Evolutionary conservation across 2,888 invertebrate genomes (phyloP).

Genomic region (Odontomyia ornata): DNA sequence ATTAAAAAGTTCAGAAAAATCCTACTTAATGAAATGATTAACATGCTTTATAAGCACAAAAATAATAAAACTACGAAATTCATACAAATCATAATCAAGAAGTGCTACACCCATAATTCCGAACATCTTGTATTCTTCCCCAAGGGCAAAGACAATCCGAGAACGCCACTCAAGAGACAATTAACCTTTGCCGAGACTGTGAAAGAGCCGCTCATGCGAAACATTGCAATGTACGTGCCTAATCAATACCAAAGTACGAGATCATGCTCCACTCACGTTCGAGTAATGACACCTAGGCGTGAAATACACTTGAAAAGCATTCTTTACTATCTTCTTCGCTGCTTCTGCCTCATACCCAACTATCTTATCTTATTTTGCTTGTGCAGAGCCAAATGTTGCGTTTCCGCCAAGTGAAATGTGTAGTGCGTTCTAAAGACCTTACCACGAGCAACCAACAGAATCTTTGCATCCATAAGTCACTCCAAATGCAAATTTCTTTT

Average conservation of each 20-base stretch:
- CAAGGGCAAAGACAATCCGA: not conserved
- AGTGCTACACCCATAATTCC: no score
- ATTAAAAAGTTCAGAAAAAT: no score
- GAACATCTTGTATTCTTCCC: no score
- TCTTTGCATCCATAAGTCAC: constrained; percentile 40
- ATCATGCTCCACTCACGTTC: not conserved
- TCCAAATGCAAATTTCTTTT: constrained; percentile 36
- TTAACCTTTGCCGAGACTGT: not conserved
- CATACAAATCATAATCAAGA: no score
- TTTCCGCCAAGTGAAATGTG: no score
- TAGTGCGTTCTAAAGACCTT: not conserved
- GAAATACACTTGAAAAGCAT: not conserved
- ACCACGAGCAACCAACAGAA: not conserved
- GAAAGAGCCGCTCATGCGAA: not conserved
- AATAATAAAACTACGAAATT: no score
- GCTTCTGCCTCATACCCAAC: not conserved
- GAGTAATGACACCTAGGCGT: not conserved
- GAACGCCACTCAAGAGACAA: not conserved
- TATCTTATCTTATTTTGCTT: not conserved
- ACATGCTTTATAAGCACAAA: no score
- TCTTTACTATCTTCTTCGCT: not conserved
- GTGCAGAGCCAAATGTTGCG: no score
- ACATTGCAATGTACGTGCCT: not conserved
- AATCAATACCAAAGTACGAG: not conserved
- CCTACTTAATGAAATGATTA: no score